Evolutionary conservation across 2,888 invertebrate genomes (phyloP), one percentile per base, ranked within the genome.

Genomic region (Lissocephala sabroskyi): DNA sequence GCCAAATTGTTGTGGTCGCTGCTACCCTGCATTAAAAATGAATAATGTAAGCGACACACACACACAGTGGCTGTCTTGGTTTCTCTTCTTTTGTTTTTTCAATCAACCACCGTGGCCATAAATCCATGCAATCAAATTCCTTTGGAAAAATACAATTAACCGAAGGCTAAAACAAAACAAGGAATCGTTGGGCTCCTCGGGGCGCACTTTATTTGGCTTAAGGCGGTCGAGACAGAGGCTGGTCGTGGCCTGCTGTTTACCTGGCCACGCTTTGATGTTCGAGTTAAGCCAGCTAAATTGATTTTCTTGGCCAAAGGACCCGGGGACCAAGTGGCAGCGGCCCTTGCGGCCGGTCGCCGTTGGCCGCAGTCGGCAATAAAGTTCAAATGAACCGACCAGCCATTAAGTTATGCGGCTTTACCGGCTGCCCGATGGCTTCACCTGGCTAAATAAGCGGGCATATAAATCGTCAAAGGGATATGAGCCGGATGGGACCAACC

Each of bases 401-500:
- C 52, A 71, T 74, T 77, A 71, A 70, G 75, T 74, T 77, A 74
- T 77, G 77, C 70, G 71, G 77, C 75, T 66, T 77, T 71, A 66
- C 61, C 52, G 61, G 56, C 48, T 32, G 30, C 10, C 10, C 35
- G 13, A 23, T 13, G 13, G 14, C 35, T 35, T 5, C 14, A 9
- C 43, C 44, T 33, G 28, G 76, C 74, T 74, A 67, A 71, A 68
- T 71, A 65, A 68, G 76, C 67, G 67, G 54, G 49, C 62, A 76
- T 68, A 76, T 68, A 76, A 76, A 68, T 68, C 68, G 68, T 48
- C 68, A 54, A 64, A 53, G 65, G 52, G 23, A 23, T 23, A 3
- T 23, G 23, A 23, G 7, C 3, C 23, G 7, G 23, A 3, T 7
- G 7, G 7, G 7, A 23, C 4, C 23, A 23, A 23, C 23, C 7